Base-by-base conservation (phyloP, 2,797 vertebrate species). In the Ceryle rudis region DNA sequence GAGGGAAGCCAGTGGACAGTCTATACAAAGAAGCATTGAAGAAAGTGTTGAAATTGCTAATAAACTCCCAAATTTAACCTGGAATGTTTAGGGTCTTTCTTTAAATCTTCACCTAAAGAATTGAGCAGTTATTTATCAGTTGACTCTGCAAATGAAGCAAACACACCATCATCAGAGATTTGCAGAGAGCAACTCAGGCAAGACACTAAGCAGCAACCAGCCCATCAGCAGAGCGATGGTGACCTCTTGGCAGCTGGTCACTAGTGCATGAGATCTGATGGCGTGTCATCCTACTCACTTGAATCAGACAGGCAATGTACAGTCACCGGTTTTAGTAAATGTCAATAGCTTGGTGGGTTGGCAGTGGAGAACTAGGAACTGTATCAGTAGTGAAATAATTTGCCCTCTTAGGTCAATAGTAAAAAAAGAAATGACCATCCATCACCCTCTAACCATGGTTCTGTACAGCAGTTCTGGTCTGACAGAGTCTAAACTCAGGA, bases 301-400 rank as follows among this genome's bases (percentile, higher is more conserved):
- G 58, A 80, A n/a, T n/a, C n/a, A 77, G 31, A 19, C 7, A 33
- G 28, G 7, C 12, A 69, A 26, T 0, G 2, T 1, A 0, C n/a
- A 33, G 22, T 14, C 15, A 46, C 7, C 2, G 28, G 12, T 57
- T 89, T 62, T n/a, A 71, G 14, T 22, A 62, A 86, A 79, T 1
- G 1, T 17, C 49, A 66, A 9, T 22, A 69, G 4, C 21, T 72
- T 6, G 6, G 52, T 28, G 23, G 5, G 1, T 5, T 33, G 15
- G n/a, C 31, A 31, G 19, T 49, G 9, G 7, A 61, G 37, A 88
- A 81, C 28, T 14, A 26, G 26, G 61, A 85, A 46, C 20, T 44
- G 20, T 1, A 0, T 19, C 37, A 84, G 35, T 10, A 42, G 17
- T 23, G 35, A 74, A 66, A 37, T 10, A 31, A 57, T 60, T 74